phyloP scores from a whole-genome alignment of 2,888 invertebrate genomes.

The Trypoxylon attenuatum region DNA sequence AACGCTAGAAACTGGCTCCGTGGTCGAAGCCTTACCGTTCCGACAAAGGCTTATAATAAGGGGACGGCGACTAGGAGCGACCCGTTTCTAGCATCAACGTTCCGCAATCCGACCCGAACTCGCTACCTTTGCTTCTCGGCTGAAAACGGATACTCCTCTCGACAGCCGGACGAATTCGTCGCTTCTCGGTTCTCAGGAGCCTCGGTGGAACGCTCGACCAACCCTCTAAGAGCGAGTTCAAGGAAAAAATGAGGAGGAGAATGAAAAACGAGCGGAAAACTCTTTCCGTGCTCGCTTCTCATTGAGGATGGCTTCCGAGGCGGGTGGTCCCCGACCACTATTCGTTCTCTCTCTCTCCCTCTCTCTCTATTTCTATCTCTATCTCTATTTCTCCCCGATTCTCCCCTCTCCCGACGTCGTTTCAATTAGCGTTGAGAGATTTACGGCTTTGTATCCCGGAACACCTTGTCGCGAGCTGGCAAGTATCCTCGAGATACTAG shows the following conservation, averaged over 20 bases:
- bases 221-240: neutral
- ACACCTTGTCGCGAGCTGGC: slow-evolving; percentile 39
- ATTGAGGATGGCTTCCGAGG: slow-evolving; percentile 4
- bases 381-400: slow-evolving; percentile 22
- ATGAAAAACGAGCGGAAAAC: slow-evolving; percentile 12
- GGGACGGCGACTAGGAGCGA: slow-evolving; percentile 19
- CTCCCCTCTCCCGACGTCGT: slow-evolving; percentile 50
- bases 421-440: slow-evolving; percentile 58
- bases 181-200: neutral
- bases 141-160: slow-evolving; percentile 38
- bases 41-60: slow-evolving; percentile 59
- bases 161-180: slow-evolving; percentile 20
- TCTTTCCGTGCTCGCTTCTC: slow-evolving; percentile 5
- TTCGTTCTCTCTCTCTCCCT: slow-evolving; percentile 20
- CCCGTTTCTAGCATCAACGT: neutral
- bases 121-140: slow-evolving; percentile 8
- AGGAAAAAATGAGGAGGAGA: slow-evolving; percentile 9
- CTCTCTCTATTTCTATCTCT: slow-evolving; percentile 37
- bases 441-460: slow-evolving; percentile 54
- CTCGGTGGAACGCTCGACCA: too few relatives aligned
- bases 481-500: slow-evolving; percentile 40
- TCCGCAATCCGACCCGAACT: slow-evolving; percentile 18
- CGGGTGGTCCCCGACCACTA: neutral
- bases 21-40: slow-evolving; percentile 31
- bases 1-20: slow-evolving; percentile 22